Evolutionary conservation across 2,888 invertebrate species (phyloP), one percentile per base, ranked within the genome.

Genomic region (Cotesia congregata): DNA sequence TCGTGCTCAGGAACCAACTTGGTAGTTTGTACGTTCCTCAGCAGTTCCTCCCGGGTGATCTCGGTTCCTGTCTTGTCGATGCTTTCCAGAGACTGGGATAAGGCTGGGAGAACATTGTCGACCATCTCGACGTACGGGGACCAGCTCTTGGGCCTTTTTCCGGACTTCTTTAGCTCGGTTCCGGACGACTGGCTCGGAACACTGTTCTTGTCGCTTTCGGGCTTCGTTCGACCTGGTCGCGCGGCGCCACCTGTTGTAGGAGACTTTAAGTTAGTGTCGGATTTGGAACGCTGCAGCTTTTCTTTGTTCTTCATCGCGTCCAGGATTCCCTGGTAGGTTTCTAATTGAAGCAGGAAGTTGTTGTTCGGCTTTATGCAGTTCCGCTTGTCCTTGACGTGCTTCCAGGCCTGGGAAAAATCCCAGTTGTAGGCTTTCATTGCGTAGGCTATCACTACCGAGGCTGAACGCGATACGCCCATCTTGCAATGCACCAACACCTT

Each of bases 401-500:
- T 93, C 85, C 96, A 91, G 1, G 99, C 97, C 85, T 95, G 94
- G 79, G 95, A 93, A 85, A 98, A 95, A 85, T 96, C 94, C 97
- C 97, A 97, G 88, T 96, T 95, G 90, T 95, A 96, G 20, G 97
- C 97, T 90, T 99, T 99, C 99, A 99, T 99, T 38, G 97, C 96
- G 90, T 97, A 98, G 0, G 98, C 98, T 86, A 98, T 97, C 39
- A 98, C 99, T 39, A 98, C 98, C 1, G 98, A 98, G 5, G 99
- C 98, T 38, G 99, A 99, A 81, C 99, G 92, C 89, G 98, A 98
- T 79, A 99, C 97, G 38, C 99, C 99, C 98, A 99, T 99, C 91
- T 99, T 99, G 90, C 99, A 99, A 90, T 99, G 99, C 72, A 99
- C 99, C 85, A 99, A 91, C 76, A 98, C 98, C 90, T 97, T 97